These are phyloP conservation scores for Stomatorhinus walkeri DNA, from an alignment of 2,797 vertebrate species.

Conservation along the genomic window DNA sequence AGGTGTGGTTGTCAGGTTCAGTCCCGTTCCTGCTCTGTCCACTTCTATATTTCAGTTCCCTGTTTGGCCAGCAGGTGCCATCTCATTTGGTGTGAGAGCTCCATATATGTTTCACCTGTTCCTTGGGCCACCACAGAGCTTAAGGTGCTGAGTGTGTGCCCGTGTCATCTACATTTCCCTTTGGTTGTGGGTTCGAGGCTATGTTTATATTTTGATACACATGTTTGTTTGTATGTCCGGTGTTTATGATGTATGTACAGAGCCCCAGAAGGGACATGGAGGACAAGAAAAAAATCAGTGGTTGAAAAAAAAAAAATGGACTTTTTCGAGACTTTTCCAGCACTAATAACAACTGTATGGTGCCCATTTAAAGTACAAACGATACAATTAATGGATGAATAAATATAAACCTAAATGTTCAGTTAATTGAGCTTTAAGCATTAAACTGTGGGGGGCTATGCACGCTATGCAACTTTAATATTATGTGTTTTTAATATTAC, in stretches of 20 bases:
- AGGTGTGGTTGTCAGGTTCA: background rate
- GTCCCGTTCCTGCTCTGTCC: background rate
- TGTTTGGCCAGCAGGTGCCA: background rate
- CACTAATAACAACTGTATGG: background rate
- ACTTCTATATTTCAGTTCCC: background rate
- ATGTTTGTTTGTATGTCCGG: background rate
- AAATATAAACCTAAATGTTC: background rate
- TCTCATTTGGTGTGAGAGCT: background rate
- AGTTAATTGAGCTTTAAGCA: background rate
- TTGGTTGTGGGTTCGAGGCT: background rate
- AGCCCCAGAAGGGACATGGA: background rate
- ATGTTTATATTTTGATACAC: background rate
- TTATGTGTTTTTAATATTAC: background rate
- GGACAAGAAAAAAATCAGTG: background rate
- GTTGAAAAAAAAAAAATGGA: too few species aligned
- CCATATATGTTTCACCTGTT: background rate
- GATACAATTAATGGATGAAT: background rate
- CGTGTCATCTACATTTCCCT: background rate
- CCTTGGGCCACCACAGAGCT: background rate
- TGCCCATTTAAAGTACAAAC: background rate
- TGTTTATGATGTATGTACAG: background rate
- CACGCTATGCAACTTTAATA: background rate
- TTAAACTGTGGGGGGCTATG: background rate
- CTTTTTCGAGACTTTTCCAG: background rate
- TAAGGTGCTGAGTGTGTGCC: background rate